Evolutionary conservation across 2,797 vertebrate genomes (phyloP).

Genomic region (Myotis findleyi): DNA sequence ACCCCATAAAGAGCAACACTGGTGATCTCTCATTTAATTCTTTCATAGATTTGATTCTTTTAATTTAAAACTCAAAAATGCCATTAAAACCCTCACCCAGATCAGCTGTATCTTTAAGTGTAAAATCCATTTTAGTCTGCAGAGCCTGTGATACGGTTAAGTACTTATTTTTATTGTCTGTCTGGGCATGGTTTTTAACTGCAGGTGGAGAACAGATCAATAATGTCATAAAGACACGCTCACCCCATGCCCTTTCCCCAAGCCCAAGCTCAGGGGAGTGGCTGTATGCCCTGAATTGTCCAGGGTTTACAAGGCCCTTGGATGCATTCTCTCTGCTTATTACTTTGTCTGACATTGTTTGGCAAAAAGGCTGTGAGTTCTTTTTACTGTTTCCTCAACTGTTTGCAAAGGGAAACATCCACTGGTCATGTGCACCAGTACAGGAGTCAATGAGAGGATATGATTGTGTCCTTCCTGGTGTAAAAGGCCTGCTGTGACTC

Average conservation of each 20-base stretch:
- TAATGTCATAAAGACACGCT: constrained; percentile 96
- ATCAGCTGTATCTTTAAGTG: constrained; percentile 90
- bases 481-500: not conserved
- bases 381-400: not conserved
- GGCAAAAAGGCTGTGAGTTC: not conserved
- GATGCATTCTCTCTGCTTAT: not conserved
- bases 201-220: constrained; percentile 95
- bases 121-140: constrained; percentile 96
- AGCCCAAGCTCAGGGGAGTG: constrained; percentile 73
- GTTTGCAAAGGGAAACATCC: not conserved
- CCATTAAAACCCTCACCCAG: constrained; percentile 80
- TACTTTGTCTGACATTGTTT: not conserved
- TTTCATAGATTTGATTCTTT: constrained; percentile 72
- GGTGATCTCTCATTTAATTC: constrained; percentile 81
- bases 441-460: not conserved
- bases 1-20: constrained; percentile 27
- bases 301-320: not conserved
- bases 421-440: no score
- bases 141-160: constrained; percentile 97
- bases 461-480: not conserved
- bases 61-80: constrained; percentile 81
- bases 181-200: constrained; percentile 97
- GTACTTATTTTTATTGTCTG: constrained; percentile 99
- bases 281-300: constrained; percentile 22
- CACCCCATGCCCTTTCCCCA: constrained; percentile 93